Evolutionary conservation across 2,888 invertebrate genomes (phyloP).

Genomic region (Melikaiella ostensackeni): DNA sequence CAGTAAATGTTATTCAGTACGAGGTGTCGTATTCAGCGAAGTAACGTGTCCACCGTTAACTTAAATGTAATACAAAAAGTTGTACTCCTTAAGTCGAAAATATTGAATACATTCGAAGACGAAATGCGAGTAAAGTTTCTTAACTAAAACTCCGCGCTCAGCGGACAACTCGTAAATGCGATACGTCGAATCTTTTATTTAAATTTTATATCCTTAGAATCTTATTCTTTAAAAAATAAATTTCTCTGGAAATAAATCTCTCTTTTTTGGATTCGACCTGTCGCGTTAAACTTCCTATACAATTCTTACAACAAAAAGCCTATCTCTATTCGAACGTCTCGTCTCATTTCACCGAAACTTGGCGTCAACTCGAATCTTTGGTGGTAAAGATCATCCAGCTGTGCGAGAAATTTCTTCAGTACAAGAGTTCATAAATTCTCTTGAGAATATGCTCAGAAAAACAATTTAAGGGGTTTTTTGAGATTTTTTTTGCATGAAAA

Average conservation of each 20-base stretch:
- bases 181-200: slow-evolving; percentile 12
- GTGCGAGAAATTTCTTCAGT: slow-evolving; percentile 21
- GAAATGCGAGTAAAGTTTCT: slow-evolving; percentile 19
- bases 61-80: slow-evolving; percentile 38
- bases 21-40: slow-evolving; percentile 22
- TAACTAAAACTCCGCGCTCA: slow-evolving; percentile 23
- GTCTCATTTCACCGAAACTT: slow-evolving; percentile 24
- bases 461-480: background rate
- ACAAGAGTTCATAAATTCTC: background rate
- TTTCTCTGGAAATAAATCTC: slow-evolving; percentile 3
- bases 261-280: background rate
- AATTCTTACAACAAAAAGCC: slow-evolving; percentile 25
- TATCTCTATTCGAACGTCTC: slow-evolving; percentile 11
- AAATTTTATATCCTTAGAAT: background rate
- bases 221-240: background rate
- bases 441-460: background rate
- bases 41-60: slow-evolving; percentile 39
- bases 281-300: background rate
- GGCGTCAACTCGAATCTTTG: slow-evolving; percentile 29
- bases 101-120: slow-evolving; percentile 36
- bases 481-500: background rate
- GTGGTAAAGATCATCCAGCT: slow-evolving; percentile 32
- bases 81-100: slow-evolving; percentile 24
- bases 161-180: background rate
- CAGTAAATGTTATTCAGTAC: slow-evolving; percentile 22